Evolutionary conservation across 2,888 invertebrate species (phyloP), one percentile per base, ranked within the genome.

Genomic region (Sarcophaga variegata): DNA sequence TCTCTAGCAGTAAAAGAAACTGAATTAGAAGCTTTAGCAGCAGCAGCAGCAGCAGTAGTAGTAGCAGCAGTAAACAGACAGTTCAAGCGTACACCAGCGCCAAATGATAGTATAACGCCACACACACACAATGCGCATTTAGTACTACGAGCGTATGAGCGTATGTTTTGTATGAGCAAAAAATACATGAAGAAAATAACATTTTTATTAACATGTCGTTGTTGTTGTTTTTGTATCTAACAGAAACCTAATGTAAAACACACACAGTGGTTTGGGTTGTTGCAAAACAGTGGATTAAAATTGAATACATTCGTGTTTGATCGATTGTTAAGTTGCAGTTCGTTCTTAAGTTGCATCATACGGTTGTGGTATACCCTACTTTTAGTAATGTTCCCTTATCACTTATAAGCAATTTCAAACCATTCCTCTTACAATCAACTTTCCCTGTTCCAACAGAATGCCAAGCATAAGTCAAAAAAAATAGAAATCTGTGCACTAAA

Each of bases 211-310:
- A 79, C 54, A 78, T 62, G 37, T 62, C 72, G 67, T 76, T 54
- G 12, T 17, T 62, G 67, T 78, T 67, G 66, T 76, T 47, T 25
- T 75, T 62, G 80, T 85, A 85, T 85, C 84, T 86, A 83, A 72
- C 74, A 85, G 81, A 85, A 76, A 77, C 78, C 81, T 77, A 80
- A 72, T 47, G n/a, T 37, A 37, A 37, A 37, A 37, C 37, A 37
- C n/a, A 83, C 20, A 83, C 78, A 78, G 83, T 83, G 83, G 72
- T 12, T 17, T 54, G 17, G 5, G 3, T 14, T 54, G 54, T 54
- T 12, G 5, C 12, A 54, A 54, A 54, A 17, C 2, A 54, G 5
- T 17, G 10, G 3, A 37, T 37, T 0, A 37, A 37, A 54, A 54
- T 54, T 14, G 11, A 14, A 14, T 4, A 14, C 14, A 54, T 54